Percentiles rank a stretch among this genome's conserved stretches.
These are phyloP conservation scores for Acheta domesticus DNA, from an alignment of 2,888 invertebrate species.

Conservation along the genomic window DNA sequence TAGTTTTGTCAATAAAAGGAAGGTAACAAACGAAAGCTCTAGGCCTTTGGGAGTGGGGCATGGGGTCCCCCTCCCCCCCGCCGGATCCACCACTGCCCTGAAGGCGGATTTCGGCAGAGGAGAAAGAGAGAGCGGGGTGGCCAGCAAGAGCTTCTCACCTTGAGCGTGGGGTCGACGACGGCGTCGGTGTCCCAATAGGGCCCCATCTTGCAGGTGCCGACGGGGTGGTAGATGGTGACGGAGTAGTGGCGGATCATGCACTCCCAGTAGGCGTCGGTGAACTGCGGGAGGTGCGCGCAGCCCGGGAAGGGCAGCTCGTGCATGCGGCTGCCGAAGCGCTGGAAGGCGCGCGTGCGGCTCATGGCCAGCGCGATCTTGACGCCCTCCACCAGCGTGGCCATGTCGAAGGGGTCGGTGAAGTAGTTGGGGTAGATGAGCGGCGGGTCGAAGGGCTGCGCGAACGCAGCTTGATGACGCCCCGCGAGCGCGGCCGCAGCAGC, in stretches of 20 bases:
- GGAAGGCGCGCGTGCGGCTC: slow-evolving; percentile 67
- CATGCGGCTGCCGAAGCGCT: slow-evolving; percentile 63
- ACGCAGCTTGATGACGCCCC: slow-evolving; percentile 75
- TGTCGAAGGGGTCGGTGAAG: slow-evolving; percentile 73
- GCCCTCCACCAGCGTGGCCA: slow-evolving; percentile 77
- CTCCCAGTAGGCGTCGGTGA: slow-evolving; percentile 78
- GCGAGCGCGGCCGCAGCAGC: slow-evolving; percentile 78
- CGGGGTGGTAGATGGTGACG: slow-evolving; percentile 80
- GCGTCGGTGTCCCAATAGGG: slow-evolving; percentile 80
- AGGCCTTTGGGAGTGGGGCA: too few species aligned
- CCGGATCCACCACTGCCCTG: too few species aligned
- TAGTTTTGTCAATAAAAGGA: too few species aligned
- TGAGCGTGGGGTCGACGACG: slow-evolving; percentile 67
- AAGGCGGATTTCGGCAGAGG: too few species aligned
- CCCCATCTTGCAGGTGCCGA: slow-evolving; percentile 87
- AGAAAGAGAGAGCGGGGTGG: too few species aligned
- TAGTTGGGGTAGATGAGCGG: slow-evolving; percentile 93
- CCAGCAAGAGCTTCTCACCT: not conserved
- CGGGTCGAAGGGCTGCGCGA: slow-evolving; percentile 78
- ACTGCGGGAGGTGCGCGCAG: slow-evolving; percentile 64
- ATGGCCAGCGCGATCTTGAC: slow-evolving; percentile 78
- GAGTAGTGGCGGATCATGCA: slow-evolving; percentile 82
- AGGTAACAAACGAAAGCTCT: too few species aligned
- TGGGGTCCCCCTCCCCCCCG: too few species aligned
- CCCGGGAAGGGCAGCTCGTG: slow-evolving; percentile 73